These are phyloP conservation scores for Umimayanthus kanabou DNA, from an alignment of 92 coral and sea anemone genomes.

Conservation along the genomic window DNA sequence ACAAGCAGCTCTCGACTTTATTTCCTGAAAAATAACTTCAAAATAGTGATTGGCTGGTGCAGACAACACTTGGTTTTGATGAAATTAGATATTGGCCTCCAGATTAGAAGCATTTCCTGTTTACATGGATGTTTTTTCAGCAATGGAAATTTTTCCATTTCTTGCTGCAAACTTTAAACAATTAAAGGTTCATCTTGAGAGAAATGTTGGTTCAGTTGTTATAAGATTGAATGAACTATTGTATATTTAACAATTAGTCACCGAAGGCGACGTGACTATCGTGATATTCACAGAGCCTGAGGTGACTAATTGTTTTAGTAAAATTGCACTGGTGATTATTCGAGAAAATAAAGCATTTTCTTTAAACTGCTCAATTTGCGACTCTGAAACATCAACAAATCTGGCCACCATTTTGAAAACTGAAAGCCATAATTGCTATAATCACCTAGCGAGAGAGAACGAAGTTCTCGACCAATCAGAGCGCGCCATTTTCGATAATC, in stretches of 20 bases:
- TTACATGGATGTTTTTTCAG: neutral
- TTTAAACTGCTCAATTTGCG: no score
- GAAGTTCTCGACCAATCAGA: no score
- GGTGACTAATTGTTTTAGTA: no score
- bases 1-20: neutral
- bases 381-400: neutral
- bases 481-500: no score
- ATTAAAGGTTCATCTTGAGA: neutral
- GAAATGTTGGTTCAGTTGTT: neutral
- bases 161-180: neutral
- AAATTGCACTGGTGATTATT: no score
- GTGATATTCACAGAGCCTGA: no score
- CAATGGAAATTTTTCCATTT: neutral
- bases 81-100: neutral
- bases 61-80: neutral
- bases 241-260: no score
- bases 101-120: slow-evolving; percentile 15
- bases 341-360: no score
- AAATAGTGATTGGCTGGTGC: neutral
- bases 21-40: neutral
- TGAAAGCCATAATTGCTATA: no score
- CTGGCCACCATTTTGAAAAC: no score
- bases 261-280: no score
- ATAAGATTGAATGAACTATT: neutral
- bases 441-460: no score